Conservation (phyloP, 2,888 invertebrate species). For the Andrena minutula region DNA sequence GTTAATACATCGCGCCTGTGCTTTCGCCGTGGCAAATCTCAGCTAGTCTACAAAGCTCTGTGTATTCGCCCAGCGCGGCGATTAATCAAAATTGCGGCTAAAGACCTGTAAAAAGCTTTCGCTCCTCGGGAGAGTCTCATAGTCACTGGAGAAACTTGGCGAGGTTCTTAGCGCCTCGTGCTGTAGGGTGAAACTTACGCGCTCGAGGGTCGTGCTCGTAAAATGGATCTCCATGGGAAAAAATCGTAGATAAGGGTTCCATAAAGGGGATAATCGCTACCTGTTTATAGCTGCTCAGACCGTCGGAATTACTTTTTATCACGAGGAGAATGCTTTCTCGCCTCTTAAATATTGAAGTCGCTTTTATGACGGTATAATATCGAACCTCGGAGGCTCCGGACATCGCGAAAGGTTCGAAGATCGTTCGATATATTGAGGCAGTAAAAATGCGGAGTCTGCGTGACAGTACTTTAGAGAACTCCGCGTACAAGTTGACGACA, state of each 20-base stretch:
- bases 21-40: background rate
- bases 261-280: conserved; percentile 30
- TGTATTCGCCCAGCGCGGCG: no score
- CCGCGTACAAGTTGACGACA: conserved; percentile 30
- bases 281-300: conserved; percentile 41
- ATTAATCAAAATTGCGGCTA: conserved; percentile 24
- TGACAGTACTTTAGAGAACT: background rate
- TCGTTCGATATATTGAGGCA: background rate
- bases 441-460: background rate
- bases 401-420: background rate
- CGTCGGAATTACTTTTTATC: conserved; percentile 23
- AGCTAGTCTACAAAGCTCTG: background rate
- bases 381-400: background rate
- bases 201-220: conserved; percentile 13
- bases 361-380: background rate
- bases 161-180: background rate
- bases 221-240: conserved; percentile 36
- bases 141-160: background rate
- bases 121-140: background rate
- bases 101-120: background rate
- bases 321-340: background rate
- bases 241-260: conserved; percentile 45
- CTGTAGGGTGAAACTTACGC: background rate
- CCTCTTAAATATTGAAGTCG: conserved; percentile 46
- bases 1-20: background rate